Evolutionary conservation across 2,113 vertebrate species (phyloP).

Genomic region (Psittacula cyanocephala): DNA sequence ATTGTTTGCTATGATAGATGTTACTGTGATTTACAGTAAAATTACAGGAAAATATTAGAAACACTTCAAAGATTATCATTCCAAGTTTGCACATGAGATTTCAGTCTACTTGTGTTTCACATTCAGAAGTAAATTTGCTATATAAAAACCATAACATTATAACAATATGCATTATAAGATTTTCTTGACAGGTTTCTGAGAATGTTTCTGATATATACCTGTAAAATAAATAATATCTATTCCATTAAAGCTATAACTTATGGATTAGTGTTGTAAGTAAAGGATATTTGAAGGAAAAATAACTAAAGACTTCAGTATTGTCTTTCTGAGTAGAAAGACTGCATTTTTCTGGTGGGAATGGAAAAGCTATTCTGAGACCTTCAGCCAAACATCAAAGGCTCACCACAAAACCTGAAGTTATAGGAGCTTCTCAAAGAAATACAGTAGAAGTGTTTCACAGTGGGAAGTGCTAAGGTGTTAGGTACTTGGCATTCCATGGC

Average conservation of each 20-base stretch:
- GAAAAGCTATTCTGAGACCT: background rate
- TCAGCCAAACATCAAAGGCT: background rate
- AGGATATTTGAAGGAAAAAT: background rate
- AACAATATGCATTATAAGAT: background rate
- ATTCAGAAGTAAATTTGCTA: background rate
- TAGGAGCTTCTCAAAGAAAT: background rate
- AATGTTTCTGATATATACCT: background rate
- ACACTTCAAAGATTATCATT: background rate
- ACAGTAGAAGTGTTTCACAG: background rate
- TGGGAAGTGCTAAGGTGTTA: background rate
- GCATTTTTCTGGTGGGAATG: background rate
- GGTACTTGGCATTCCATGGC: background rate
- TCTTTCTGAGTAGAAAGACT: background rate
- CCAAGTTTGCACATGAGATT: background rate
- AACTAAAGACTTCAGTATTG: background rate
- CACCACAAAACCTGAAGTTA: background rate
- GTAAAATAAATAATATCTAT: background rate
- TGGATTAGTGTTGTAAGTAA: background rate
- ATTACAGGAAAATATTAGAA: background rate
- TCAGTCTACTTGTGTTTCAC: background rate
- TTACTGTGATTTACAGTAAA: background rate
- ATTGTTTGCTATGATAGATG: background rate
- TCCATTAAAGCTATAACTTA: background rate
- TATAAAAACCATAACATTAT: background rate
- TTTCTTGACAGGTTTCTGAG: background rate